These are phyloP conservation scores for Epinephelus coioides DNA, from an alignment of 2,797 vertebrate genomes.

Conservation along the genomic window DNA sequence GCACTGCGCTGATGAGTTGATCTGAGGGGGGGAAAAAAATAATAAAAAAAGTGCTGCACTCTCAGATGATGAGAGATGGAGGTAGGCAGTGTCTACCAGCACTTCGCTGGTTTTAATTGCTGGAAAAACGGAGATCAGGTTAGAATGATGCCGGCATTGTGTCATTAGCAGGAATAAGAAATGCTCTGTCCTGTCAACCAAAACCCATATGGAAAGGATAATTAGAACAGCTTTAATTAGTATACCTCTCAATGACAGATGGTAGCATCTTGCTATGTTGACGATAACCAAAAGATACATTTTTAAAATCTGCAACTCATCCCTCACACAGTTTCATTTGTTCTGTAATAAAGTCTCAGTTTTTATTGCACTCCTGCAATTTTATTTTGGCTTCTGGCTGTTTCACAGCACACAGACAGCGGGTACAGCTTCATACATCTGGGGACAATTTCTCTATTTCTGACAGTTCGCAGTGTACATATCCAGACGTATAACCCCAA, in stretches of 20 bases:
- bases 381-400: constrained; percentile 30
- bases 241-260: constrained; percentile 49
- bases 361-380: constrained; percentile 27
- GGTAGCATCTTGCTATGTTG: constrained; percentile 26
- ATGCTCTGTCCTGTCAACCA: constrained; percentile 38
- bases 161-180: constrained; percentile 34
- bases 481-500: constrained; percentile 16
- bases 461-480: constrained; percentile 39
- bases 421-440: constrained; percentile 1
- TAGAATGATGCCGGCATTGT: constrained; percentile 46
- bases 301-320: constrained; percentile 22
- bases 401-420: constrained; percentile 23
- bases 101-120: constrained; percentile 68
- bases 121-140: constrained; percentile 43
- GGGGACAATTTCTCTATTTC: constrained; percentile 27
- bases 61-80: constrained; percentile 65
- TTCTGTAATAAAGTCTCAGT: constrained; percentile 10
- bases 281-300: constrained; percentile 21
- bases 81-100: constrained; percentile 37
- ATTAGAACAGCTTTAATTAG: constrained; percentile 61
- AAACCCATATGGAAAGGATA: constrained; percentile 52
- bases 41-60: constrained; percentile 29
- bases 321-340: constrained; percentile 18
- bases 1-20: constrained; percentile 73
- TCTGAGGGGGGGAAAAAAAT: constrained; percentile 64